Conservation (phyloP, 2,113 vertebrate species). For the Ictalurus furcatus region DNA sequence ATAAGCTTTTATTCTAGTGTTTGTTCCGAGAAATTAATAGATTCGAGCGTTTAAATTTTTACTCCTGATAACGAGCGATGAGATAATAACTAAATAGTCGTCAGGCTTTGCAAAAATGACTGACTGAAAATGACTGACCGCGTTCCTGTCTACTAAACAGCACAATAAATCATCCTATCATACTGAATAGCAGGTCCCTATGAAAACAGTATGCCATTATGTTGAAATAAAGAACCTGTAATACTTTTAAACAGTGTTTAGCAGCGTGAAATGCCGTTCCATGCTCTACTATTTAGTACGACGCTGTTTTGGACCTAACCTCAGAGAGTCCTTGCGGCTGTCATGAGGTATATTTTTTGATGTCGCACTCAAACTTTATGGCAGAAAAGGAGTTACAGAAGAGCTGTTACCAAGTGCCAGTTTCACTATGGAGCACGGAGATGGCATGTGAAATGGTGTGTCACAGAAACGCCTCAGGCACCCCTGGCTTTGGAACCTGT, state of each 20-base stretch:
- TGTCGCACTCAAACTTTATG: slow-evolving; percentile 30
- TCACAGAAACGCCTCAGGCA: slow-evolving; percentile 71
- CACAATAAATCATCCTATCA: neutral
- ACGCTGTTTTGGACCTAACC: neutral
- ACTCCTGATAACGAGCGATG: no score
- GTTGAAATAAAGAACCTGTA: neutral
- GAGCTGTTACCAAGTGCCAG: slow-evolving; percentile 62
- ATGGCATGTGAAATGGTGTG: slow-evolving; percentile 77
- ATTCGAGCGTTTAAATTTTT: neutral
- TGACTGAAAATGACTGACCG: neutral
- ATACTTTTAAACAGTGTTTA: neutral
- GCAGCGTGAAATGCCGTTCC: neutral
- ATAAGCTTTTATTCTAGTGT: neutral
- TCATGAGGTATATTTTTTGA: slow-evolving; percentile 42
- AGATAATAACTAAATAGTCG: no score
- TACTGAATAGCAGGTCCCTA: neutral
- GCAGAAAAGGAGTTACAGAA: slow-evolving; percentile 47
- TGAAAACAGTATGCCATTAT: neutral
- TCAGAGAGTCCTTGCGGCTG: slow-evolving; percentile 41
- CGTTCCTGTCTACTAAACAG: neutral
- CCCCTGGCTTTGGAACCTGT: slow-evolving; percentile 73
- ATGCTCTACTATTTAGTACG: neutral
- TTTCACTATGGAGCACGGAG: slow-evolving; percentile 70
- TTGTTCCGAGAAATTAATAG: neutral
- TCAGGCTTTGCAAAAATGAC: neutral